Evolutionary conservation across 1,140 invertebrate species (phyloP).

Genomic region (Leptinotarsa texana): DNA sequence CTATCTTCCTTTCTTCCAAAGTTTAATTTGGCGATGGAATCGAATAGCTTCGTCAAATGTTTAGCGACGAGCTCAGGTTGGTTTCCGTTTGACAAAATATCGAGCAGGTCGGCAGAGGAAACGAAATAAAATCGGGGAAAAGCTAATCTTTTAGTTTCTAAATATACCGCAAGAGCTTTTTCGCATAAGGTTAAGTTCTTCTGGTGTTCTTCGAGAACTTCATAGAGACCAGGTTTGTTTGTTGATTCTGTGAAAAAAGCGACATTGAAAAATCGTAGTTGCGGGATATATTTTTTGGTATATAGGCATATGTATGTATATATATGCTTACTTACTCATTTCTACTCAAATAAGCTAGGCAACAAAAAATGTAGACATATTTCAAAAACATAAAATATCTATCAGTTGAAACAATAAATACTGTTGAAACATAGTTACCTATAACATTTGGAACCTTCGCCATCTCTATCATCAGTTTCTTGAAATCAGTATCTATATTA

Average conservation of each 20-base stretch:
- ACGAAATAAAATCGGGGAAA: conserved; percentile 98
- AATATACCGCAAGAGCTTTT: conserved; percentile 94
- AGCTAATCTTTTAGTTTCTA: conserved; percentile 95
- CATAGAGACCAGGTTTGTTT: conserved; percentile 79
- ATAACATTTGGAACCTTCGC: conserved; percentile 84
- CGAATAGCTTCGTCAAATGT: conserved; percentile 94
- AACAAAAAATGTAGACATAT: too few species aligned
- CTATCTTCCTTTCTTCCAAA: conserved; percentile 64
- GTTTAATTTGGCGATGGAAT: conserved; percentile 88
- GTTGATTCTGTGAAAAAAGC: conserved; percentile 67
- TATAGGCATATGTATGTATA: too few species aligned
- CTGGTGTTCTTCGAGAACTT: conserved; percentile 80
- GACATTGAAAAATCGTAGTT: too few species aligned
- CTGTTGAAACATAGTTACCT: neutral
- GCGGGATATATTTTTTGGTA: too few species aligned
- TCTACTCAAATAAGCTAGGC: too few species aligned
- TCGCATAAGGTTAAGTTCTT: conserved; percentile 90
- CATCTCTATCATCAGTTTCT: conserved; percentile 74
- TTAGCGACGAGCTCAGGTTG: conserved; percentile 83
- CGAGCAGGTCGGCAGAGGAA: conserved; percentile 93
- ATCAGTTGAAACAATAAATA: neutral
- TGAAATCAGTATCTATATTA: conserved; percentile 88
- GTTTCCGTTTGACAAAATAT: conserved; percentile 95
- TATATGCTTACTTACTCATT: too few species aligned
- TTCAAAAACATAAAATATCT: too few species aligned